Evolutionary conservation across 2,113 vertebrate genomes (phyloP).

Genomic region (Dasyurus viverrinus): DNA sequence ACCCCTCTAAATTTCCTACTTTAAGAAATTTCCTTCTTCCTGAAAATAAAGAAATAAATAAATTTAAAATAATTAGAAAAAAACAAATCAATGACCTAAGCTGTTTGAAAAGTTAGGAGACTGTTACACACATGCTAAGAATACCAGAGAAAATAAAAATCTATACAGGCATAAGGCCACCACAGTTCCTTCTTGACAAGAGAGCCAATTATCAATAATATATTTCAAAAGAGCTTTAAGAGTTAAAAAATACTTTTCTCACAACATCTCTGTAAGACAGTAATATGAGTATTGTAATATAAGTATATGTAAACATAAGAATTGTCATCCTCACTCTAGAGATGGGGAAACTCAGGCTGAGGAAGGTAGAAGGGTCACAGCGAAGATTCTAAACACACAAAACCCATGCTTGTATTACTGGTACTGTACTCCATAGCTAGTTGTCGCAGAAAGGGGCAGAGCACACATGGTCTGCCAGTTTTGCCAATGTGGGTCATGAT

Average conservation of each 20-base stretch:
- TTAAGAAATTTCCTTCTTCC: no score
- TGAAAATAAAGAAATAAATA: not conserved
- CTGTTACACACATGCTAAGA: not conserved
- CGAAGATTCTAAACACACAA: not conserved
- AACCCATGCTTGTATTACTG: not conserved
- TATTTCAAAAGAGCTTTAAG: not conserved
- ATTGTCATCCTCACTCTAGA: constrained; percentile 30
- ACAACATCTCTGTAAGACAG: not conserved
- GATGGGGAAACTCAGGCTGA: constrained; percentile 24
- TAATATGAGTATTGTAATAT: not conserved
- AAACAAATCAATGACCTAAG: not conserved
- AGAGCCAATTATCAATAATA: not conserved
- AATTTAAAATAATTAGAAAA: not conserved
- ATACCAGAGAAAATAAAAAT: not conserved
- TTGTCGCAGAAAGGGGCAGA: not conserved
- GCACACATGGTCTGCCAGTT: not conserved
- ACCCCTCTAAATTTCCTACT: not conserved
- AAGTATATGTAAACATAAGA: not conserved
- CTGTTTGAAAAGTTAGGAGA: not conserved
- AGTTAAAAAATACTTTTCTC: not conserved
- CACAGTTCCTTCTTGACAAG: not conserved
- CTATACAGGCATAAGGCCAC: not conserved
- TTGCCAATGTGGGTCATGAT: not conserved
- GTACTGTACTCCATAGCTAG: not conserved
- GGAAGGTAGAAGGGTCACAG: not conserved